These are phyloP conservation scores for Chymomyza fuscimana DNA, from an alignment of 2,888 invertebrate genomes.

Conservation along the genomic window DNA sequence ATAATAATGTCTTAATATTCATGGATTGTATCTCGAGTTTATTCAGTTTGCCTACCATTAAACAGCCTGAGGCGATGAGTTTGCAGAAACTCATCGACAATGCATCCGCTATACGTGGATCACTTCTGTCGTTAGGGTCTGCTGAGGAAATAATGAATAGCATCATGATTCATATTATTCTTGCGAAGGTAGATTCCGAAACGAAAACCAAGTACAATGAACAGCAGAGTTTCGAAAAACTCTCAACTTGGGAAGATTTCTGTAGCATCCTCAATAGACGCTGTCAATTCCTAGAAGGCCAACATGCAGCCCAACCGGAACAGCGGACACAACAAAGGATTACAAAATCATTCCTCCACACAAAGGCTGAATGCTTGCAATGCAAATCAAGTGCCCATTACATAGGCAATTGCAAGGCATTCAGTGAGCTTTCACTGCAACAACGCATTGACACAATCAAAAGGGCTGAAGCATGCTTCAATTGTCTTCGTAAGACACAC, in stretches of 20 bases:
- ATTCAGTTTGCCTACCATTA: constrained; percentile 1
- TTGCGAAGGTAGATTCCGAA: not conserved
- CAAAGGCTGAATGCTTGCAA: not conserved
- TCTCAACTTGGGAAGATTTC: constrained; percentile 21
- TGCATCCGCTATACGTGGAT: constrained; percentile 7
- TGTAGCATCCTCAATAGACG: constrained; percentile 10
- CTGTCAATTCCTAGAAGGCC: constrained; percentile 19
- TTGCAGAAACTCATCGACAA: not conserved
- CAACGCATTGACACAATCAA: not conserved
- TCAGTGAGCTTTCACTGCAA: not conserved
- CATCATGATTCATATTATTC: not conserved
- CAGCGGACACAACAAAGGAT: not conserved
- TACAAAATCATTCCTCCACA: not conserved
- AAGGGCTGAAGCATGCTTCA: not conserved
- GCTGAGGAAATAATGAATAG: constrained; percentile 6
- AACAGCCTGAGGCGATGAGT: not conserved
- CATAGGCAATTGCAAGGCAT: constrained; percentile 1
- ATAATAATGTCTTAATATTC: no score
- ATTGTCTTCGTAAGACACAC: not conserved
- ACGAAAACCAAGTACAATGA: constrained; percentile 5
- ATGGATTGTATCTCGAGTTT: constrained; percentile 11
- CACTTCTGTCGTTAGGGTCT: constrained; percentile 5
- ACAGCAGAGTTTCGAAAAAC: not conserved
- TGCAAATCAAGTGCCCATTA: not conserved
- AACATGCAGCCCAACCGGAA: not conserved